Percentiles rank a stretch among this genome's conserved stretches.
Evolutionary conservation across 1,140 invertebrate genomes (phyloP).

Genomic region (Panagrolaimus sp.): DNA sequence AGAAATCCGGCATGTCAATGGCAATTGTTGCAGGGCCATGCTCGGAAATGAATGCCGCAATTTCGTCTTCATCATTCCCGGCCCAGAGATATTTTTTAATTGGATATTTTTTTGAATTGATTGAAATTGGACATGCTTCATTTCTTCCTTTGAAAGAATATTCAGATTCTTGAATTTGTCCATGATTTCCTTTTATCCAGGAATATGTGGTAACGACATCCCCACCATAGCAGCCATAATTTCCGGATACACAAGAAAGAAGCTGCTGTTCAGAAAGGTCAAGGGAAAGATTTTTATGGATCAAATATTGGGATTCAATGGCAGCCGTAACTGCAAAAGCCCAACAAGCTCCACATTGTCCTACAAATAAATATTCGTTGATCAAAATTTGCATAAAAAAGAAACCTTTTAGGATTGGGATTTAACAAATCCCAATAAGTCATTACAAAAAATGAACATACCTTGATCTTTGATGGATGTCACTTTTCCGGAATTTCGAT

Average conservation of each 20-base stretch:
- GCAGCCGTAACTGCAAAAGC: neutral
- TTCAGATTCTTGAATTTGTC: neutral
- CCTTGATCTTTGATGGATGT: neutral
- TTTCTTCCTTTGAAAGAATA: neutral
- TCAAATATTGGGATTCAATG: slow-evolving; percentile 2
- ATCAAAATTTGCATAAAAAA: too few relatives aligned
- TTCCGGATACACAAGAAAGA: neutral
- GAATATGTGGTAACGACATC: neutral
- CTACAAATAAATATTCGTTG: neutral
- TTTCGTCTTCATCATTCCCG: neutral
- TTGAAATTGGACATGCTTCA: neutral
- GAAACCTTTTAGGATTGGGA: too few relatives aligned
- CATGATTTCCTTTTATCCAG: neutral
- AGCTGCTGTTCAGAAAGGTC: neutral
- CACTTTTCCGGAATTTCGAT: neutral
- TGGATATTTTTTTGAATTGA: neutral
- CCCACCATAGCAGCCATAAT: neutral
- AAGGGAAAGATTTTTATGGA: neutral
- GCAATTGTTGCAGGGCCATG: neutral
- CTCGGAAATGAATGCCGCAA: neutral
- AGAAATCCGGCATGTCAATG: neutral
- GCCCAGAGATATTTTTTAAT: neutral
- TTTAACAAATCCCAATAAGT: too few relatives aligned
- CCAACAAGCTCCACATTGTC: slow-evolving; percentile 1
- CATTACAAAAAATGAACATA: neutral